Evolutionary conservation across 64 coral and sea anemone species (phyloP).

Genomic region (Montipora sp.): DNA sequence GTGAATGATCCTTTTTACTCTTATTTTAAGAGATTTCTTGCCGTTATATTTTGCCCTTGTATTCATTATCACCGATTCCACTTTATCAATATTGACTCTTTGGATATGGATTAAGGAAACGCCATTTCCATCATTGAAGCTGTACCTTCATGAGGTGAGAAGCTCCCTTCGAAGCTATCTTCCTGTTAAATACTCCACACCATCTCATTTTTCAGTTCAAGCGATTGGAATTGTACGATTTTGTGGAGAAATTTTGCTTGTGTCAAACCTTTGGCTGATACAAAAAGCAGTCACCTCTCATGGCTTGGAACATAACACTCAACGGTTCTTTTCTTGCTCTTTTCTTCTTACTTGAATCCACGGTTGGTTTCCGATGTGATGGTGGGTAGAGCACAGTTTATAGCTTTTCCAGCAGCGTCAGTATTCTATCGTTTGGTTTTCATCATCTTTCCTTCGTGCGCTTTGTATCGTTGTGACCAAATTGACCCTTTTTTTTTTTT

Average conservation of each 20-base stretch:
- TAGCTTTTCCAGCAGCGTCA: background rate
- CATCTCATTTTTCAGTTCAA: background rate
- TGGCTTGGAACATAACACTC: background rate
- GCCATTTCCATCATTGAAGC: background rate
- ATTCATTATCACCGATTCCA: background rate
- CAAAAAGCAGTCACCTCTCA: background rate
- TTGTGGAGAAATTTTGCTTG: background rate
- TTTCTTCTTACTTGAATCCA: background rate
- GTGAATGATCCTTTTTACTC: background rate
- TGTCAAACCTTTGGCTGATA: background rate
- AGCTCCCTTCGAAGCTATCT: background rate
- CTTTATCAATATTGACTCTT: background rate
- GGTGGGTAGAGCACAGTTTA: background rate
- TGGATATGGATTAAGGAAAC: slow-evolving; percentile 15
- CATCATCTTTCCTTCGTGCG: background rate
- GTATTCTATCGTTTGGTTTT: slow-evolving; percentile 12
- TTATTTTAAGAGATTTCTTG: background rate
- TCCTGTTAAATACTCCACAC: background rate
- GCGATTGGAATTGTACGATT: slow-evolving; percentile 3
- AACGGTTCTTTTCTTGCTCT: background rate
- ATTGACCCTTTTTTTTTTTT: background rate
- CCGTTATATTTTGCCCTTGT: background rate
- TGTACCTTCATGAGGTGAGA: background rate
- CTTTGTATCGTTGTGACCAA: background rate
- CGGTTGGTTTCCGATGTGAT: slow-evolving; percentile 1